A percentile compares a stretch with the other conserved stretches of the same genome.
These are phyloP conservation scores for Oxyruncus cristatus DNA, from an alignment of 2,113 vertebrate genomes.

Conservation along the genomic window DNA sequence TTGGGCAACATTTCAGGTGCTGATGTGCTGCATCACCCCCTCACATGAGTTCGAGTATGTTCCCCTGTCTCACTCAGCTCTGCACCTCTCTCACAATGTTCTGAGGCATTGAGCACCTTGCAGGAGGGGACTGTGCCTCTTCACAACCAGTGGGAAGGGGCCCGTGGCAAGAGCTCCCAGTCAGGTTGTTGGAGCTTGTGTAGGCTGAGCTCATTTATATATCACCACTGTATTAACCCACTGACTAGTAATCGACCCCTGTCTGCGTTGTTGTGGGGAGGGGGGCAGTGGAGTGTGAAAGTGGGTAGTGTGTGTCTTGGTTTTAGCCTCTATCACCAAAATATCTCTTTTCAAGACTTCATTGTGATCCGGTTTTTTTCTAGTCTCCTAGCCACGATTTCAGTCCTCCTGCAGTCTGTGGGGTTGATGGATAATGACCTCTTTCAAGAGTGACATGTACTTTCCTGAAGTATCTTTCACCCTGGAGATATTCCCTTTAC, in stretches of 20 bases:
- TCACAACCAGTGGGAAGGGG: background rate
- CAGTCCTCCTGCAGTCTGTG: background rate
- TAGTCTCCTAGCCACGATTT: background rate
- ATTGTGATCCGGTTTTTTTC: background rate
- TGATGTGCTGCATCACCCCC: background rate
- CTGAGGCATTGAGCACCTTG: background rate
- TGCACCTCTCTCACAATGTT: background rate
- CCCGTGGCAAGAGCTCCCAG: background rate
- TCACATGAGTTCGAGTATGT: accelerated
- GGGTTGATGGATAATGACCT: background rate
- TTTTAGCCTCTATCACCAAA: background rate
- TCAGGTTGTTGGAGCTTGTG: background rate
- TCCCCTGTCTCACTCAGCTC: background rate
- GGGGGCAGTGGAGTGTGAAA: background rate
- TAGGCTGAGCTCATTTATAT: background rate
- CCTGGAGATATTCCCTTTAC: background rate
- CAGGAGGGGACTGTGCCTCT: background rate
- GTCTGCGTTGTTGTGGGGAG: background rate
- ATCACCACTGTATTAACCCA: background rate
- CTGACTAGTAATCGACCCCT: background rate
- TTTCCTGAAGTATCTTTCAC: background rate
- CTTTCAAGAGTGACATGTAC: background rate
- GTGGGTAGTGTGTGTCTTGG: background rate
- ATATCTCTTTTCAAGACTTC: background rate
- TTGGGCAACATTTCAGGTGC: background rate